Conservation (phyloP, 2,888 invertebrate genomes). For the Diplolepis rosae region DNA sequence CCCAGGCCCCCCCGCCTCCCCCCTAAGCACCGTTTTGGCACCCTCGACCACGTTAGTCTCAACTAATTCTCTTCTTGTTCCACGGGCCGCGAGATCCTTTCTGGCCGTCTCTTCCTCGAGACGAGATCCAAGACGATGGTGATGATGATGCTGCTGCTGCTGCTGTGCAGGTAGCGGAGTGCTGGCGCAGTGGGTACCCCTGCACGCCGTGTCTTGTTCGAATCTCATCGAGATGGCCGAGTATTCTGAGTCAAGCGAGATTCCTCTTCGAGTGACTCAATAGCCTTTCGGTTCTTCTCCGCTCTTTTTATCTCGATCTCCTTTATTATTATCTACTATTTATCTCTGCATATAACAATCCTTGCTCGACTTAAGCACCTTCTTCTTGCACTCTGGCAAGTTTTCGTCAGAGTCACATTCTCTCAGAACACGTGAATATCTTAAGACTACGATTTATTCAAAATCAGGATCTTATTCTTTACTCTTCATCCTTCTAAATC, state of each 20-base stretch:
- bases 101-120: conserved; percentile 52
- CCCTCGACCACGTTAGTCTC: conserved; percentile 69
- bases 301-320: conserved; percentile 40
- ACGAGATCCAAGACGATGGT: conserved; percentile 37
- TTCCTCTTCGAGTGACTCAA: conserved; percentile 75
- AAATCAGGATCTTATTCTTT: not conserved
- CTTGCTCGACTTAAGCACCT: not conserved
- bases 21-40: conserved; percentile 72
- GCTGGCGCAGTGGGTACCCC: conserved; percentile 79
- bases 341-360: not conserved
- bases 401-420: not conserved
- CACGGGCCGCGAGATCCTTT: conserved; percentile 60
- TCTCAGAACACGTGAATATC: not conserved
- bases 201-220: conserved; percentile 78
- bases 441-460: not conserved
- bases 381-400: not conserved
- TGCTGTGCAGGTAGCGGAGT: conserved; percentile 75
- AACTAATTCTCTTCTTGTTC: conserved; percentile 57
- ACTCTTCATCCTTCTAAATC: not conserved
- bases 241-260: conserved; percentile 80
- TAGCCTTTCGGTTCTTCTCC: conserved; percentile 48
- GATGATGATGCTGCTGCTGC: conserved; percentile 68
- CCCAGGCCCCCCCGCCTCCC: conserved; percentile 73
- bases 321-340: too few relatives aligned
- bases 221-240: conserved; percentile 83